Percentiles rank a stretch among this genome's conserved stretches.
These are phyloP conservation scores for Melanostoma mellinum DNA, from an alignment of 2,888 invertebrate genomes.

Conservation along the genomic window DNA sequence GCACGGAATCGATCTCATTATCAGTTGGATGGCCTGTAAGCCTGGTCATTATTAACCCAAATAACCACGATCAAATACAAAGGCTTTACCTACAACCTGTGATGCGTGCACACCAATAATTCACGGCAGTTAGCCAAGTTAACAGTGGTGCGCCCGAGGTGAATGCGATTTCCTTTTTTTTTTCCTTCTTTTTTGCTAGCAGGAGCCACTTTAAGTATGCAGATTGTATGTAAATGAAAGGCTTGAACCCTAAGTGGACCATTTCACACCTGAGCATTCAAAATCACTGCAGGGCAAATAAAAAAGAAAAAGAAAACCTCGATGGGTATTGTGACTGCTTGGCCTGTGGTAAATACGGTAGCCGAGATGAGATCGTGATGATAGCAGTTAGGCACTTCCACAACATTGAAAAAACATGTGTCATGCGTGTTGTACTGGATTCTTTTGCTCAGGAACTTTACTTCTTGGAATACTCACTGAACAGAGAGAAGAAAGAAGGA, in stretches of 20 bases:
- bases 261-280: conserved; percentile 66
- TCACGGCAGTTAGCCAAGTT: conserved; percentile 57
- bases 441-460: conserved; percentile 29
- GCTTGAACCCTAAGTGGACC: conserved; percentile 51
- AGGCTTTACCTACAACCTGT: conserved; percentile 36
- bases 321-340: conserved; percentile 7
- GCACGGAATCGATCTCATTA: conserved; percentile 73
- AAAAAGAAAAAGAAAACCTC: background rate
- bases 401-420: conserved; percentile 55
- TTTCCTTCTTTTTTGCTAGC: background rate
- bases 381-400: conserved; percentile 39
- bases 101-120: conserved; percentile 71
- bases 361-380: conserved; percentile 60
- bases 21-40: conserved; percentile 69
- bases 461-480: conserved; percentile 37
- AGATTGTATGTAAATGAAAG: conserved; percentile 71
- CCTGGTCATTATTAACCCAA: conserved; percentile 69
- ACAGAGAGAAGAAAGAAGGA: background rate
- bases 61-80: conserved; percentile 55
- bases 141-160: conserved; percentile 29
- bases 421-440: conserved; percentile 62
- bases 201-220: conserved; percentile 58
- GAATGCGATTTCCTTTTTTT: conserved; percentile 21
- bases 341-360: conserved; percentile 45
- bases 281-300: background rate